These are phyloP conservation scores for Bombus confusus DNA, from an alignment of 1,140 invertebrate species.

Conservation along the genomic window DNA sequence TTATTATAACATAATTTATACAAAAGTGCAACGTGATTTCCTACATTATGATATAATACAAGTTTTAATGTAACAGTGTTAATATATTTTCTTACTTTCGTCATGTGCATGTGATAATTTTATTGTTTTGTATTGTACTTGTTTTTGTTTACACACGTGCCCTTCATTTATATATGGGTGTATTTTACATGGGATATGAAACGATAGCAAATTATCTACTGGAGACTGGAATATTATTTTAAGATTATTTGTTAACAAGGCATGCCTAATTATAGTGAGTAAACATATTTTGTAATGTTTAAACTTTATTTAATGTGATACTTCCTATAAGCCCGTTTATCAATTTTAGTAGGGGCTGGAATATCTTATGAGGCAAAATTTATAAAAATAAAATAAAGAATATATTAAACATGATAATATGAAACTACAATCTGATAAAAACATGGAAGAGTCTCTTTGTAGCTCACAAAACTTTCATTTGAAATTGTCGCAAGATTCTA, in stretches of 20 bases:
- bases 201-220: background rate
- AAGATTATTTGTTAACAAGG: background rate
- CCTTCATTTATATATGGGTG: background rate
- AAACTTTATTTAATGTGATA: background rate
- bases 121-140: background rate
- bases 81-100: background rate
- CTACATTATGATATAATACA: background rate
- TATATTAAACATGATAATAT: background rate
- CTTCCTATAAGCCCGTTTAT: background rate
- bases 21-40: background rate
- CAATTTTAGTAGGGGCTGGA: background rate
- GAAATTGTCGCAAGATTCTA: constrained; percentile 53
- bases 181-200: background rate
- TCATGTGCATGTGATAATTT: background rate
- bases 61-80: background rate
- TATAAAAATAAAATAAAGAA: background rate
- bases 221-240: background rate
- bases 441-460: background rate
- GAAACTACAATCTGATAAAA: too few species aligned
- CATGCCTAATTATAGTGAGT: constrained; percentile 14
- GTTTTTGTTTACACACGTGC: constrained; percentile 6
- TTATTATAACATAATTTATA: background rate
- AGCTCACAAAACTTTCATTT: constrained; percentile 59
- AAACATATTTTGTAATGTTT: background rate
- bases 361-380: background rate